phyloP scores from a whole-genome alignment of 2,797 vertebrate species.

The Chloroceryle inda region DNA sequence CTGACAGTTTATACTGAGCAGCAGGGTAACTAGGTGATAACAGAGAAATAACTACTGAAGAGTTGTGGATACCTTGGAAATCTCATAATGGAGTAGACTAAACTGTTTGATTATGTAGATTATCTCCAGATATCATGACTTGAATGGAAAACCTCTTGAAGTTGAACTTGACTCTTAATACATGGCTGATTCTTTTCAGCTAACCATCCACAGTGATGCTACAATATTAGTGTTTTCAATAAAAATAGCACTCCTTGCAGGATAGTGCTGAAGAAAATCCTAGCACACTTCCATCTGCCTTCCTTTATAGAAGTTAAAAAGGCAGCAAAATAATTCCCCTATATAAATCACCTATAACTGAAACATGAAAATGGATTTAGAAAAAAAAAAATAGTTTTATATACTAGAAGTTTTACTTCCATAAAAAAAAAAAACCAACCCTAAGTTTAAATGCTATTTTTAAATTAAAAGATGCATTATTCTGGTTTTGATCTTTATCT shows the following conservation, averaged over 20 bases:
- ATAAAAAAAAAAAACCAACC: neutral
- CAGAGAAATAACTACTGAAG: neutral
- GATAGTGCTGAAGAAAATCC: neutral
- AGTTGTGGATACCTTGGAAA: neutral
- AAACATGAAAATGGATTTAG: neutral
- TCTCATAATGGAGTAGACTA: neutral
- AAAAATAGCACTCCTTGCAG: neutral
- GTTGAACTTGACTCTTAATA: neutral
- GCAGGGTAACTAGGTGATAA: neutral
- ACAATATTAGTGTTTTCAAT: neutral
- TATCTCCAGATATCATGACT: neutral
- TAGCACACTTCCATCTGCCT: neutral
- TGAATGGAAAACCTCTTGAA: neutral
- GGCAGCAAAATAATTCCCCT: neutral
- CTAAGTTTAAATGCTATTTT: neutral
- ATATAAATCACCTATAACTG: neutral
- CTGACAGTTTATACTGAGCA: neutral
- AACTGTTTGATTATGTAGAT: neutral
- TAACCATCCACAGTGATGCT: neutral
- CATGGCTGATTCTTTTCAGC: neutral
- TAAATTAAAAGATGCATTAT: neutral
- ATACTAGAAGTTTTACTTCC: neutral
- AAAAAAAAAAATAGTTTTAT: no score
- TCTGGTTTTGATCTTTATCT: neutral
- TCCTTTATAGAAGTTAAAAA: neutral